phyloP scores from a whole-genome alignment of 2,797 vertebrate species.

The Fratercula arctica region DNA sequence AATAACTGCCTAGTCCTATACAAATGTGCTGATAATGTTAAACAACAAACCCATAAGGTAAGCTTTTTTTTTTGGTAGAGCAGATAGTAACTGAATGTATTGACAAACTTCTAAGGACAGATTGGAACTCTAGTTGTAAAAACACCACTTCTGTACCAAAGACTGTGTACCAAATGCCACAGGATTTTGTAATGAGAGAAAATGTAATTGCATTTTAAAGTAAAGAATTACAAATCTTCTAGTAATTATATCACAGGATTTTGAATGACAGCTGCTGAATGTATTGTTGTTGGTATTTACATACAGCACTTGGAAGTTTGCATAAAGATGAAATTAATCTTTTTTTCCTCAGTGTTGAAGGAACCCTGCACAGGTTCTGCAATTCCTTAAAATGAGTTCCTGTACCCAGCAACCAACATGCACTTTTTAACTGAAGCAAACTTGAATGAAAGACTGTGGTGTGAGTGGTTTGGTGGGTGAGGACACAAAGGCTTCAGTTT shows the following conservation, averaged over 20 bases:
- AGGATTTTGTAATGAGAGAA: not conserved
- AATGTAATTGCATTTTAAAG: not conserved
- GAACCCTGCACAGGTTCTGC: not conserved
- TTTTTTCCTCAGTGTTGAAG: not conserved
- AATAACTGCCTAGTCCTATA: not conserved
- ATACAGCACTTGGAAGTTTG: not conserved
- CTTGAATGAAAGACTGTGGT: not conserved
- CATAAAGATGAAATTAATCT: not conserved
- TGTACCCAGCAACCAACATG: not conserved
- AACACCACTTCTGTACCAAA: not conserved
- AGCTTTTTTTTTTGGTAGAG: not conserved
- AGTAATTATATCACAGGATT: not conserved
- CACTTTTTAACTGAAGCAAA: not conserved
- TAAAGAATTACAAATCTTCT: not conserved
- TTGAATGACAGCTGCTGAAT: not conserved
- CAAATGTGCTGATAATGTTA: not conserved
- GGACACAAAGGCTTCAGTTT: conserved; percentile 28
- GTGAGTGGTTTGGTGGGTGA: not conserved
- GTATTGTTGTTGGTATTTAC: not conserved
- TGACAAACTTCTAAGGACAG: not conserved
- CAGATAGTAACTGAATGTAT: not conserved
- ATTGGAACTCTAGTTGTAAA: not conserved
- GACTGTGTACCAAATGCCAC: not conserved
- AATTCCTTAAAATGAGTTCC: not conserved
- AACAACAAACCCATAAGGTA: not conserved